Evolutionary conservation across 2,113 vertebrate genomes (phyloP).

Genomic region (Etheostoma cragini): DNA sequence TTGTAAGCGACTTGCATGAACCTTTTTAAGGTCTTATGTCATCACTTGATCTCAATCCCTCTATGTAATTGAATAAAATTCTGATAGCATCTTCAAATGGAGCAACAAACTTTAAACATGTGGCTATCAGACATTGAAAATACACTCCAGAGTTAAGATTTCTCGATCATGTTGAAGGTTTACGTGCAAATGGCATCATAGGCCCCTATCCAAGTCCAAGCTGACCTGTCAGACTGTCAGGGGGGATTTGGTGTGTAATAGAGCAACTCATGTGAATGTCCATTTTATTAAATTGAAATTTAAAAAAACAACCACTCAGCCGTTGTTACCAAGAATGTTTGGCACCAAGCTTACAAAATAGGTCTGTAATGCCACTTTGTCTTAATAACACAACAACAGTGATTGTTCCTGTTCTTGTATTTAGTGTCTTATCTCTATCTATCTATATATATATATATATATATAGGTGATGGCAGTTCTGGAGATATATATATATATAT

Average conservation of each 20-base stretch:
- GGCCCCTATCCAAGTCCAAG: constrained; percentile 16
- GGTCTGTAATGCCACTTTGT: constrained; percentile 26
- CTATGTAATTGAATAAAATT: constrained; percentile 16
- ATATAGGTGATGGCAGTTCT: no score
- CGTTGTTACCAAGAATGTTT: constrained; percentile 5
- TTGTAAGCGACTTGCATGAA: background rate
- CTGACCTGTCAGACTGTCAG: constrained; percentile 10
- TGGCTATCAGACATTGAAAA: constrained; percentile 4
- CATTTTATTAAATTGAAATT: constrained; percentile 46
- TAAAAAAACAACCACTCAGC: background rate
- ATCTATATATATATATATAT: no score
- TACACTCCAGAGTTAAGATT: background rate
- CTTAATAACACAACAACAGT: constrained; percentile 22
- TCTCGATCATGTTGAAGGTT: constrained; percentile 27
- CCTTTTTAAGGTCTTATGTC: background rate
- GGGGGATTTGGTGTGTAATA: background rate
- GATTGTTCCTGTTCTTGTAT: constrained; percentile 1
- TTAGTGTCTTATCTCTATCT: background rate
- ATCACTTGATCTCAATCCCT: constrained; percentile 11
- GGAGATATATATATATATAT: no score
- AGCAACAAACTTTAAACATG: constrained; percentile 10
- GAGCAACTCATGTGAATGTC: constrained; percentile 7
- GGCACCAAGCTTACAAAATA: constrained; percentile 56
- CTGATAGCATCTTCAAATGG: constrained; percentile 28
- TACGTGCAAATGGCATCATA: background rate